These are phyloP conservation scores for Cybosia mesomella DNA, from an alignment of 2,888 invertebrate species.

Conservation along the genomic window DNA sequence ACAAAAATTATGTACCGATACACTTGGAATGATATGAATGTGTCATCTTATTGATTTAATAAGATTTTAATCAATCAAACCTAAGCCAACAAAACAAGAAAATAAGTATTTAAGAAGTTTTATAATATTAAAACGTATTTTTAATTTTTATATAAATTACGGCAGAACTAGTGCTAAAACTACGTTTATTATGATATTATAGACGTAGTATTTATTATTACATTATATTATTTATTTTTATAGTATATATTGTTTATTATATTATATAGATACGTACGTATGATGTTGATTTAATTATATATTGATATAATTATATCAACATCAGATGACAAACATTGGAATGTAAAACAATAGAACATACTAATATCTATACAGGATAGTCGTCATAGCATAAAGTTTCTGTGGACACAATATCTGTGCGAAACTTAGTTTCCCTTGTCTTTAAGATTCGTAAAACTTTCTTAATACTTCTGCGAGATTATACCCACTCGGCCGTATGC, in stretches of 20 bases:
- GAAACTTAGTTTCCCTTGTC: slow-evolving; percentile 72
- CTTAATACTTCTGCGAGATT: slow-evolving; percentile 82
- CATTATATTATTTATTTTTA: too few relatives aligned
- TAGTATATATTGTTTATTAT: too few relatives aligned
- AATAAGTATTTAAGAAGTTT: neutral
- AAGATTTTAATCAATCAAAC: neutral
- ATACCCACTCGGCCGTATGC: slow-evolving; percentile 76
- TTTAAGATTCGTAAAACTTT: slow-evolving; percentile 82
- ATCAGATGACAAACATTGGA: neutral
- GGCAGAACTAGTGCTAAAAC: neutral
- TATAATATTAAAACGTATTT: too few relatives aligned
- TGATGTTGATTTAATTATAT: too few relatives aligned
- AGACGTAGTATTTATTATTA: too few relatives aligned
- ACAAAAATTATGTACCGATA: neutral
- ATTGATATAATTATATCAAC: neutral
- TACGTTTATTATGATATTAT: too few relatives aligned
- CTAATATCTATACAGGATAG: slow-evolving; percentile 64
- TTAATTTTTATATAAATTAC: too few relatives aligned
- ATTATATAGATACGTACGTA: too few relatives aligned
- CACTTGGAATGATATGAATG: too few relatives aligned
- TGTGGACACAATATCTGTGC: slow-evolving; percentile 77
- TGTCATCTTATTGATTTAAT: neutral
- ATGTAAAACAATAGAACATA: slow-evolving; percentile 32
- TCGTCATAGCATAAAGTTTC: slow-evolving; percentile 76
- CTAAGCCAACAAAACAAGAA: neutral